Evolutionary conservation across 2,113 vertebrate species (phyloP), one percentile per base, ranked within the genome.

Genomic region (Eulemur rufifrons): DNA sequence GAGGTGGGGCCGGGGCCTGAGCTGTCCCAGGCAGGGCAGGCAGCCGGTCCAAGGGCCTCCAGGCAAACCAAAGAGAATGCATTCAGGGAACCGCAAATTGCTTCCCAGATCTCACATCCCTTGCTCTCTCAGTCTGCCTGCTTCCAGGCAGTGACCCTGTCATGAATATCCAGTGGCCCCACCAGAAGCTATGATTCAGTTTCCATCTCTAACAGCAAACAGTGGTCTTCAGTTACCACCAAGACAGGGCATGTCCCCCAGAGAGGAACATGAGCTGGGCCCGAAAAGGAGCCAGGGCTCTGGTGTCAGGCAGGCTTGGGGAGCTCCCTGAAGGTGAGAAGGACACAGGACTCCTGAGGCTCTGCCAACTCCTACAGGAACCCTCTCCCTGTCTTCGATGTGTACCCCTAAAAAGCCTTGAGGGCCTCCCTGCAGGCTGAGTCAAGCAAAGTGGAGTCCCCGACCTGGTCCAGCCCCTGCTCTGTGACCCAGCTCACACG

Each of bases 251-350:
- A 76, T 10, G 61, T 74, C 64, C 82, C 84, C 42, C 56, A 52
- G 39, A 78, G 39, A 89, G 90, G 85, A 97, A 97, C 95, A 77
- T 66, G 95, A 97, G 86, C 93, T 89, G 86, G 47, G 45, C 37
- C 52, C 0, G 27, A 63, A 87, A 32, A 94, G 88, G 39, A 97
- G 77, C 88, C 0, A 12, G 92, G 78, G 94, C 94, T 95, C 92
- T 1, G 66, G 77, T 96, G 90, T 94, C 97, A 87, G 39, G 83
- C 50, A 83, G 89, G 29, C 37, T 27, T 56, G 39, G 47, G 15
- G 56, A 93, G 81, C 83, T 85, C 90, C 18, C 8, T 42, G 68
- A 7, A 54, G 45, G 34, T 1, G 21, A 64, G 81, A 56, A 86
- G 91, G 82, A 81, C 77, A 17, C 64, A 84, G 82, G 89, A 76